phyloP scores from a whole-genome alignment of 1,140 invertebrate species.

The Drosophila kikkawai region DNA sequence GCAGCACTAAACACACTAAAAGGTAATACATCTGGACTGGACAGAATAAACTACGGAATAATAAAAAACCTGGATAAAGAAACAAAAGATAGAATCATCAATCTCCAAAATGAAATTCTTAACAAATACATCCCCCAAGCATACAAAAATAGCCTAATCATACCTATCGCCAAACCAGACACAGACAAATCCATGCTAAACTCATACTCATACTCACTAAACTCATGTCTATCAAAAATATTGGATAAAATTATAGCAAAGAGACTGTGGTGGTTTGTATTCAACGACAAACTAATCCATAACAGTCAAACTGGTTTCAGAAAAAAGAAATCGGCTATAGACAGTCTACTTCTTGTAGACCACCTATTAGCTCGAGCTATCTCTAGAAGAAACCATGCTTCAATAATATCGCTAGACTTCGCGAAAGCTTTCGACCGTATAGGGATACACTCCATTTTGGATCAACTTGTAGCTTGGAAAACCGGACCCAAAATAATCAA shows the following conservation, averaged over 20 bases:
- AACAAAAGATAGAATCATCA: conserved; percentile 31
- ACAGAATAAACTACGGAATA: conserved; percentile 14
- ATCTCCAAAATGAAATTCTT: conserved; percentile 29
- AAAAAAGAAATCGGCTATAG: too few relatives aligned
- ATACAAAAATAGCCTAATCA: conserved; percentile 33
- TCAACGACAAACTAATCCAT: neutral
- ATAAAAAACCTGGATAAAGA: conserved; percentile 12
- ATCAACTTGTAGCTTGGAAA: neutral
- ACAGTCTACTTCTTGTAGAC: neutral
- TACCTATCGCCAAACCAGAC: conserved; percentile 29
- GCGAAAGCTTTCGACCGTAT: neutral
- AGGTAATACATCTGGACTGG: conserved; percentile 11
- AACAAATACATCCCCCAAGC: conserved; percentile 32
- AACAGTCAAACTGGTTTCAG: neutral
- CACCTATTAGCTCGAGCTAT: neutral
- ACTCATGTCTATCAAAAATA: conserved; percentile 26
- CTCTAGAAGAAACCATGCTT: neutral
- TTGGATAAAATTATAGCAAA: conserved; percentile 42
- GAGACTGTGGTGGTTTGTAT: neutral
- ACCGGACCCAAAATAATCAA: neutral
- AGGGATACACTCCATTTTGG: neutral
- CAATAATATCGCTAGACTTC: neutral
- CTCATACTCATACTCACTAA: conserved; percentile 30
- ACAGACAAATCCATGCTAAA: conserved; percentile 20
- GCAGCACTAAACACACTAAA: conserved; percentile 17